Evolutionary conservation across 2,797 vertebrate genomes (phyloP), one percentile per base, ranked within the genome.

Genomic region (Pseudomugil gertrudae): DNA sequence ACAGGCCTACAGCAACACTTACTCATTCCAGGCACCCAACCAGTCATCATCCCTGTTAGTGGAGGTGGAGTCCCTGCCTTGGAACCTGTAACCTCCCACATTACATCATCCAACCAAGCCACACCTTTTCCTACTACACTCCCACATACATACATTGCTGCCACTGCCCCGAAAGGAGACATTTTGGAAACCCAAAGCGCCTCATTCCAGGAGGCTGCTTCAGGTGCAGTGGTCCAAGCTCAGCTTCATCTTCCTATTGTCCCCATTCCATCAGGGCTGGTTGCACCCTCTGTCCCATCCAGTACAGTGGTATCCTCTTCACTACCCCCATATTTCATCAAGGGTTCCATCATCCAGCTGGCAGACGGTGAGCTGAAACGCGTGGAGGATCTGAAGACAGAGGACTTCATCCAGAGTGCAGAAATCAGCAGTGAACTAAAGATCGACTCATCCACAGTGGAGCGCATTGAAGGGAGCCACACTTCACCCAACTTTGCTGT

Each of bases 331-430:
- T 99, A 99, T 87, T 99, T 99, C 90, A 94, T 95, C 91, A 98
- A 97, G 94, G 98, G 98, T 84, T 99, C 98, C 7, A 98, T 99
- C 89, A 99, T 99, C 90, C 98, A 99, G 91, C 80, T 99, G 92
- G 98, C 98, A 43, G 95, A 98, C 0, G 98, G 98, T 23, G 97
- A 98, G 84, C 95, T 99, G 81, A 99, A 99, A 86, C 96, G 96
- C 2, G 98, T 99, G 68, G 98, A 99, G 90, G 98, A 99, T 87
- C 92, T 99, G 57, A 98, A 97, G 92, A 99, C 97, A 0, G 98
- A 99, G 83, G 98, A 99, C 93, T 99, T 99, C 94, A 98, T 99
- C 76, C 98, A 99, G 93, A 99, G 98, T 0, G 98, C 98, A 0
- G 98, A 99, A 90, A 97, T 99, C 45, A 99, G 98, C 94, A 96